phyloP scores from a whole-genome alignment of 2,888 invertebrate genomes.

The Tromatobia lineatoria region DNA sequence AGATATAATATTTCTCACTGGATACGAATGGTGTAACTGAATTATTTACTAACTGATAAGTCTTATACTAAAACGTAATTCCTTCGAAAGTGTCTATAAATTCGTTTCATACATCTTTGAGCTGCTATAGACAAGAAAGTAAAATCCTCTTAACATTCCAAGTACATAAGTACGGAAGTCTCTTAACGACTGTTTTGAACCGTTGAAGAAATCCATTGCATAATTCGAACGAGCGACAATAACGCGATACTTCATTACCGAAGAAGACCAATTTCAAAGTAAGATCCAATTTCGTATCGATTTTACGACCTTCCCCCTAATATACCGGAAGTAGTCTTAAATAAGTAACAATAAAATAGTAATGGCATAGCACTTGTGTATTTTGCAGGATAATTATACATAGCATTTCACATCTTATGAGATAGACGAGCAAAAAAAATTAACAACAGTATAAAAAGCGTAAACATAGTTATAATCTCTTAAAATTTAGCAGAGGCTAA shows the following conservation, averaged over 20 bases:
- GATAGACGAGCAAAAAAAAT: not conserved
- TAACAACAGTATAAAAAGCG: not conserved
- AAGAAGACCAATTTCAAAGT: not conserved
- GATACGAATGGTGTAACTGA: too few species aligned
- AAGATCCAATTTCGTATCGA: not conserved
- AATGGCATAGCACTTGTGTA: not conserved
- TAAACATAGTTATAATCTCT: not conserved
- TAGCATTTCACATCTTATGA: not conserved
- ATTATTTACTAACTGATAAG: too few species aligned
- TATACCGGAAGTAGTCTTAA: not conserved
- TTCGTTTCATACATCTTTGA: not conserved
- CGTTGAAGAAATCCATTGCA: conserved; percentile 1
- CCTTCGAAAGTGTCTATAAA: not conserved
- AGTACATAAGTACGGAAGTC: not conserved
- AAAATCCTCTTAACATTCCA: not conserved
- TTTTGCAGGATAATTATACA: not conserved
- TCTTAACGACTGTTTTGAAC: not conserved
- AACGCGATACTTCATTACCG: not conserved
- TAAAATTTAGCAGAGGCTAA: not conserved
- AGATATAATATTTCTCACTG: too few species aligned
- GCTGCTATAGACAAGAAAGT: not conserved
- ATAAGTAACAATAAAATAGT: not conserved
- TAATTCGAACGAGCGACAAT: not conserved
- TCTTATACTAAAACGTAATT: too few species aligned
- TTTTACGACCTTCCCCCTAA: not conserved